Percentiles rank a stretch among this genome's conserved stretches.
Conservation (phyloP, 2,888 invertebrate genomes). For the Calliopum simillimum region DNA sequence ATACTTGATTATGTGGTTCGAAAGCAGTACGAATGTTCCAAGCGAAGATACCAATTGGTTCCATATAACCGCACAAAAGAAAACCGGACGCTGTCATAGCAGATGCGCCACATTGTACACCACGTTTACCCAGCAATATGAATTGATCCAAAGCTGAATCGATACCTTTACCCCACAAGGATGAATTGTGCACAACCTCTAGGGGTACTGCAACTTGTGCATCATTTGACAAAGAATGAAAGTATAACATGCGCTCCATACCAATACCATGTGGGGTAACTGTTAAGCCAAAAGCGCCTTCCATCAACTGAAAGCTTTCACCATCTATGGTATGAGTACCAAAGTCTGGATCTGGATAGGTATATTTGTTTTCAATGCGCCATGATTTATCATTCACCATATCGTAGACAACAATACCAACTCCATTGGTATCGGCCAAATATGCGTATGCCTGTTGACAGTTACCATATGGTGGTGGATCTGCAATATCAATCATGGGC, state of each 20-base stretch:
- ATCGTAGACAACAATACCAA: slow-evolving; percentile 73
- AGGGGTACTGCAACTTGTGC: slow-evolving; percentile 73
- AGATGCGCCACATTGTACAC: slow-evolving; percentile 80
- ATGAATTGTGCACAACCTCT: slow-evolving; percentile 70
- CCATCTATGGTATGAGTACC: slow-evolving; percentile 71
- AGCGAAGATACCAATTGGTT: slow-evolving; percentile 76
- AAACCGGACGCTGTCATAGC: slow-evolving; percentile 70
- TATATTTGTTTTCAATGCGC: slow-evolving; percentile 71
- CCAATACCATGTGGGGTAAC: slow-evolving; percentile 67
- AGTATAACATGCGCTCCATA: slow-evolving; percentile 70
- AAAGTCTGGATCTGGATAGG: slow-evolving; percentile 70
- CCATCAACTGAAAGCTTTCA: slow-evolving; percentile 75
- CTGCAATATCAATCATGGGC: slow-evolving; percentile 69
- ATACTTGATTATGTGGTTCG: slow-evolving; percentile 69
- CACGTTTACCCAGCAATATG: slow-evolving; percentile 69
- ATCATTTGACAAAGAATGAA: slow-evolving; percentile 74
- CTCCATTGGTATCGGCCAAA: slow-evolving; percentile 73
- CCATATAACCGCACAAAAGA: slow-evolving; percentile 73
- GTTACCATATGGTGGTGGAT: slow-evolving; percentile 56
- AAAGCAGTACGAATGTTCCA: slow-evolving; percentile 78
- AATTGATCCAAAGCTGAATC: slow-evolving; percentile 70
- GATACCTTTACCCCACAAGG: slow-evolving; percentile 67
- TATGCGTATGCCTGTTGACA: slow-evolving; percentile 73
- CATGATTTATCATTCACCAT: slow-evolving; percentile 68
- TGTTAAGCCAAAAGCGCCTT: slow-evolving; percentile 74